Conservation (phyloP, 2,113 vertebrate species). For the Perca fluviatilis region DNA sequence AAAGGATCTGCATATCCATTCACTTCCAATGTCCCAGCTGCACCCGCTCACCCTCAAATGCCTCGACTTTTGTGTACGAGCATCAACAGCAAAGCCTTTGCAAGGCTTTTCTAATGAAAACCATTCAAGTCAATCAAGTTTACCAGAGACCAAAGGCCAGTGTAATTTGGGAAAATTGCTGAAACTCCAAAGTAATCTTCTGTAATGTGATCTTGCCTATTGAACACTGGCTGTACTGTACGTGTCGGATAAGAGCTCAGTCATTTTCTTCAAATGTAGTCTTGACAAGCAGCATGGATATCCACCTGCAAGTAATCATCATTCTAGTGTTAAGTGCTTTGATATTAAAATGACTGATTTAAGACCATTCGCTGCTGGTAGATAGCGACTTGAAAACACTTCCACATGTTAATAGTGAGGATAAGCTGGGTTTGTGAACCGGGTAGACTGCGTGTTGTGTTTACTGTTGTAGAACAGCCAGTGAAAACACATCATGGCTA, state of each 20-base stretch:
- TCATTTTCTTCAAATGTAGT: slow-evolving; percentile 82
- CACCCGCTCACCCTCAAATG: slow-evolving; percentile 70
- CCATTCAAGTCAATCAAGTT: slow-evolving; percentile 86
- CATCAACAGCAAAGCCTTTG: slow-evolving; percentile 70
- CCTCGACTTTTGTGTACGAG: slow-evolving; percentile 73
- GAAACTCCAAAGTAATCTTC: slow-evolving; percentile 84
- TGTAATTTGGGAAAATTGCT: slow-evolving; percentile 85
- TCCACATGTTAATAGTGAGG: slow-evolving; percentile 81
- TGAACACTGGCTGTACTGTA: slow-evolving; percentile 83
- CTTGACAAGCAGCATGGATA: slow-evolving; percentile 78
- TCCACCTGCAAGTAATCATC: slow-evolving; percentile 87
- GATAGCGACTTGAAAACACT: slow-evolving; percentile 82
- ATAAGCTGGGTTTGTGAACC: slow-evolving; percentile 69
- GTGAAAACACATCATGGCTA: slow-evolving; percentile 43
- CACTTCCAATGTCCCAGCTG: slow-evolving; percentile 67
- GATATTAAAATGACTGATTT: slow-evolving; percentile 87
- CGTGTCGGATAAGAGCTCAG: slow-evolving; percentile 85
- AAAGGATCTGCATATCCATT: slow-evolving; percentile 64
- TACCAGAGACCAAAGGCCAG: slow-evolving; percentile 84
- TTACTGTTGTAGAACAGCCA: slow-evolving; percentile 39
- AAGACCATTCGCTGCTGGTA: slow-evolving; percentile 82
- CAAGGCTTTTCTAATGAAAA: slow-evolving; percentile 82
- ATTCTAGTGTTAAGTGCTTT: slow-evolving; percentile 86
- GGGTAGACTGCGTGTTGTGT: slow-evolving; percentile 36
- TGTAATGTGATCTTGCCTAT: slow-evolving; percentile 83